phyloP scores from a whole-genome alignment of 2,888 invertebrate species.

The Leucozona laternaria region DNA sequence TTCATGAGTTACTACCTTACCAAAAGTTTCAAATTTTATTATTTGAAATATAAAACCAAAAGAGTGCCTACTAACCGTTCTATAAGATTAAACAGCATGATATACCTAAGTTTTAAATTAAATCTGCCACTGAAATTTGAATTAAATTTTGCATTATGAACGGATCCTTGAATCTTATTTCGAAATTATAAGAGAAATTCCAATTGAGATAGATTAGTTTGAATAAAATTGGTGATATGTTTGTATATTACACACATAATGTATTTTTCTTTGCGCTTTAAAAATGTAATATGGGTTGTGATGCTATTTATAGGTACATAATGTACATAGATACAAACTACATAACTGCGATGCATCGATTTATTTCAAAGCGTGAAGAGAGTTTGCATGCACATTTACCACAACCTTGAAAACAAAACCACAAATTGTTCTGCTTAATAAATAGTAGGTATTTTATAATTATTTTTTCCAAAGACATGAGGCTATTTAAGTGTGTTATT shows the following conservation, averaged over 20 bases:
- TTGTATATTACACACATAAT: no score
- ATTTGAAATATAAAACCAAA: neutral
- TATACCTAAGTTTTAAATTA: no score
- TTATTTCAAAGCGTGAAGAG: neutral
- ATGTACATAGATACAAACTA: no score
- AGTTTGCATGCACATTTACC: neutral
- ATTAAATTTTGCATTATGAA: neutral
- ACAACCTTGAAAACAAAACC: neutral
- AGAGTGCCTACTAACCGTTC: neutral
- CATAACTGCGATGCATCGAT: neutral
- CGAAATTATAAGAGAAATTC: neutral
- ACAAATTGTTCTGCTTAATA: conserved; percentile 4
- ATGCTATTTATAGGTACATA: no score
- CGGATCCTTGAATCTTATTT: neutral
- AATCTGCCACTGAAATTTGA: neutral
- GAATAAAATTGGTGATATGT: neutral
- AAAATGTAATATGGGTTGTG: no score
- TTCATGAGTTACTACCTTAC: no score
- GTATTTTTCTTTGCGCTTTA: no score
- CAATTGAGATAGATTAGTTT: neutral
- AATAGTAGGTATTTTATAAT: neutral
- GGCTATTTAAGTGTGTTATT: no score
- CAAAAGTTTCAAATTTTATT: no score
- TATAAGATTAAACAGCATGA: no score
- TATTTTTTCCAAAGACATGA: no score